Evolutionary conservation across 2,888 invertebrate species (phyloP), one percentile per base, ranked within the genome.

Genomic region (Xylophagus ater): DNA sequence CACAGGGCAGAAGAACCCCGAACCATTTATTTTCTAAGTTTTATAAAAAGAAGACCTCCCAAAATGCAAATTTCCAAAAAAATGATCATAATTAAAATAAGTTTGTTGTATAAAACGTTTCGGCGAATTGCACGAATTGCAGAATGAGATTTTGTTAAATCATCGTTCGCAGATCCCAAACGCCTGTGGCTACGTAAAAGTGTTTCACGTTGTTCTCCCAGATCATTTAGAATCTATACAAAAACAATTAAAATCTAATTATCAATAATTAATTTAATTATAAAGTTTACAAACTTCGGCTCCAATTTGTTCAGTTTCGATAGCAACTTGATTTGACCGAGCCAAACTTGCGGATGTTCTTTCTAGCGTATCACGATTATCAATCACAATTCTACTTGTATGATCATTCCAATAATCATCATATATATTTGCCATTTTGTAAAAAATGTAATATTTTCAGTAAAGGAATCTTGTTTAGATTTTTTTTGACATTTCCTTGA

Each of bases 231-330:
- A 2, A 86, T 82, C 66, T 66, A 41, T 8, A 42, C 39, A 34
- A 15, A 1, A 2, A 18, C 3, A 12, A 4, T 1, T 14, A 18
- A 4, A 12, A 4, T 18, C 13, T 18, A 26, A 8, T 12, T 12
- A 12, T 7, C 14, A 19, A 32, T 18, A 17, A 10, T 6, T 3
- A 23, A 2, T 9, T 31, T 8, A 6, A 8, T 18, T 14, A 3
- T 4, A 20, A 32, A 32, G n/a, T 10, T 23, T 8, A 13, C 20
- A 34, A 23, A 63, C 66, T 56, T 78, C 81, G 1, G 76, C 74
- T 5, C 85, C 87, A 47, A 87, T 73, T 52, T 74, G 72, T 62
- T 88, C 88, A 0, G 84, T 85, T 65, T 89, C 86, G 3, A 78
- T 71, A 1, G 86, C 81, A 31, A 84, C 71, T 53, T 74, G 75